Evolutionary conservation across 2,797 vertebrate genomes (phyloP).

Genomic region (Squalus acanthias): DNA sequence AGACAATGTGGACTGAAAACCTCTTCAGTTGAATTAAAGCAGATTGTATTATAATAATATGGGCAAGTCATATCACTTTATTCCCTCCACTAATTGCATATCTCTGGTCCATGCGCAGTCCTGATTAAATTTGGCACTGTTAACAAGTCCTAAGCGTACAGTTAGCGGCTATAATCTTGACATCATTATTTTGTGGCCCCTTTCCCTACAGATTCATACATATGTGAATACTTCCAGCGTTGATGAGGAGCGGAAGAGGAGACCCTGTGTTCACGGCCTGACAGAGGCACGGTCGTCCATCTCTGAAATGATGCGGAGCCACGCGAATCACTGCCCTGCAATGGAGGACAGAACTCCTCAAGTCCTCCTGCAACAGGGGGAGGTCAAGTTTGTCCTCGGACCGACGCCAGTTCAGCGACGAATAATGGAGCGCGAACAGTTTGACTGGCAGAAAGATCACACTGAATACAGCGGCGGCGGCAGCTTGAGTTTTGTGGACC

Average conservation of each 20-base stretch:
- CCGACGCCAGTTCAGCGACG: conserved; percentile 75
- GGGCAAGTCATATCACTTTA: background rate
- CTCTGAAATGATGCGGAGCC: conserved; percentile 61
- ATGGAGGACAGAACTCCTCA: conserved; percentile 78
- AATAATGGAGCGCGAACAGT: conserved; percentile 67
- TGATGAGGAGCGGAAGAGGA: conserved; percentile 78
- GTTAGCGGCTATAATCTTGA: background rate
- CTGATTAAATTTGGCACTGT: background rate
- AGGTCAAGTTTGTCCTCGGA: conserved; percentile 90
- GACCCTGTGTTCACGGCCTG: conserved; percentile 82
- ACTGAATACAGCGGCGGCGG: background rate
- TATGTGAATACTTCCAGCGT: conserved; percentile 89
- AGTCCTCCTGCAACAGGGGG: conserved; percentile 85
- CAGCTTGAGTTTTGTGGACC: background rate
- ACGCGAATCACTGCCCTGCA: conserved; percentile 68
- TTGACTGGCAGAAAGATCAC: background rate
- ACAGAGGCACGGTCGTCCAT: conserved; percentile 78
- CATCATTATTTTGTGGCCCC: background rate
- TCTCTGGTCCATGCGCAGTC: background rate
- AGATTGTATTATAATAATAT: background rate
- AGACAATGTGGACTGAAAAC: background rate
- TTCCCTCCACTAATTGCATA: background rate
- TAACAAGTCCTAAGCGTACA: background rate
- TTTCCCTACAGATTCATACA: conserved; percentile 79
- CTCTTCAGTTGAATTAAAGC: background rate